A percentile compares a stretch with the other conserved stretches of the same genome.
Evolutionary conservation across 1,140 invertebrate species (phyloP).

Genomic region (Drosophila arawakana): DNA sequence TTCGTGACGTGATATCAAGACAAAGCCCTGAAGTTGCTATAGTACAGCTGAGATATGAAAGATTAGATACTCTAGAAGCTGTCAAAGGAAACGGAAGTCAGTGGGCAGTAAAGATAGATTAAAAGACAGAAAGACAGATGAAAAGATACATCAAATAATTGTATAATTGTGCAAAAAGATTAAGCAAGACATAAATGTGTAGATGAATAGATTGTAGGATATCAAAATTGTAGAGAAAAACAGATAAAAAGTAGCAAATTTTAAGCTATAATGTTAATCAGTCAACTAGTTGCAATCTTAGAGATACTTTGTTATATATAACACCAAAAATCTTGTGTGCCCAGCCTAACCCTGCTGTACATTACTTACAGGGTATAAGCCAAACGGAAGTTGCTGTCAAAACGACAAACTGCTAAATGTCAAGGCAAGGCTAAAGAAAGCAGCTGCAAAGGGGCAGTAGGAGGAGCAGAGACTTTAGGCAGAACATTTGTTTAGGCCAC

Average conservation of each 20-base stretch:
- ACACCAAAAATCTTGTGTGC: no score
- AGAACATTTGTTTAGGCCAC: constrained; percentile 33
- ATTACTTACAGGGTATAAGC: neutral
- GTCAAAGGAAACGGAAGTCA: constrained; percentile 21
- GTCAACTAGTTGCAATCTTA: no score
- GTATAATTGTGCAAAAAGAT: neutral
- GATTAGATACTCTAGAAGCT: constrained; percentile 12
- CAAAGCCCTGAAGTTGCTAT: neutral
- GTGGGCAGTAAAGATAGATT: neutral
- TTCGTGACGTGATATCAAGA: constrained; percentile 18
- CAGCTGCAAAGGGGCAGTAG: neutral
- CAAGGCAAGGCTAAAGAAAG: neutral
- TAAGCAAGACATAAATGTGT: neutral
- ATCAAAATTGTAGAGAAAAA: no score
- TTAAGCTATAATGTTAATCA: no score
- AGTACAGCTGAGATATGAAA: constrained; percentile 11
- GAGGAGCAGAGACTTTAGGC: neutral
- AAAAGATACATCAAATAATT: no score
- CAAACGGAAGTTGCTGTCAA: constrained; percentile 66
- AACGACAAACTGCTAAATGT: constrained; percentile 37
- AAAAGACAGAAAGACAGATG: neutral
- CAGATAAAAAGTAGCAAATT: no score
- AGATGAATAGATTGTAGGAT: no score
- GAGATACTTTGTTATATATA: no score
- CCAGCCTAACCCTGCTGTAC: neutral